Evolutionary conservation across 37 sponge, comb jelly and placozoan species (phyloP).

Genomic region (Hexactinellida sp.): DNA sequence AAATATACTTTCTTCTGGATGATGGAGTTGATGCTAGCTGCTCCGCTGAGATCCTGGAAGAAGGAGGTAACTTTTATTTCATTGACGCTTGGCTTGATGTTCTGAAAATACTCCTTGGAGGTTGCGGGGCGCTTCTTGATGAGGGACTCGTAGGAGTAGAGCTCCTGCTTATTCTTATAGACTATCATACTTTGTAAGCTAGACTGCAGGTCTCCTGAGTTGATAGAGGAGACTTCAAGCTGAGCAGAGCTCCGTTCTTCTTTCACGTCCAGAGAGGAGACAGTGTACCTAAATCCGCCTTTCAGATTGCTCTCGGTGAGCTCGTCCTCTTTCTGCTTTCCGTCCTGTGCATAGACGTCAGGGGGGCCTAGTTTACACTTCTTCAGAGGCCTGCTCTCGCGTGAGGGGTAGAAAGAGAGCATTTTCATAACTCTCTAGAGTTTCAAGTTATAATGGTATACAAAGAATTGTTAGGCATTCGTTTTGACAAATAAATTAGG

Average conservation of each 20-base stretch:
- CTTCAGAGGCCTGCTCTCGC: not conserved
- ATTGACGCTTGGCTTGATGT: not conserved
- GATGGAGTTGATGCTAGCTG: not conserved
- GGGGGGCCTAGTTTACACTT: not conserved
- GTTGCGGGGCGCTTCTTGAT: not conserved
- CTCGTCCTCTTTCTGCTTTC: not conserved
- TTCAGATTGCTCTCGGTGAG: not conserved
- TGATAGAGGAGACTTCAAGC: not conserved
- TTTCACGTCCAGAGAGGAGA: not conserved
- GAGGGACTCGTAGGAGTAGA: not conserved
- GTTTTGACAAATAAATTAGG: no score
- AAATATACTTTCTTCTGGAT: not conserved
- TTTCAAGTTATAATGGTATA: no score
- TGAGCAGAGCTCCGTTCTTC: not conserved
- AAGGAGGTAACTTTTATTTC: not conserved
- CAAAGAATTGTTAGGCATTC: no score
- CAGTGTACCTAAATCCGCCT: not conserved
- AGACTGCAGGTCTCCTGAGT: not conserved
- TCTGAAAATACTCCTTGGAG: not conserved
- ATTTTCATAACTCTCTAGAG: not conserved
- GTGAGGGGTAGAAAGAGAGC: slow-evolving; percentile 5
- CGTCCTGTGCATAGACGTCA: not conserved
- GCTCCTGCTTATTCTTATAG: not conserved
- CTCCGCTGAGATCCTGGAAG: slow-evolving; percentile 7
- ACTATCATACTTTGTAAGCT: not conserved